Evolutionary conservation across 2,888 invertebrate species (phyloP).

Genomic region (Elysia crispata): DNA sequence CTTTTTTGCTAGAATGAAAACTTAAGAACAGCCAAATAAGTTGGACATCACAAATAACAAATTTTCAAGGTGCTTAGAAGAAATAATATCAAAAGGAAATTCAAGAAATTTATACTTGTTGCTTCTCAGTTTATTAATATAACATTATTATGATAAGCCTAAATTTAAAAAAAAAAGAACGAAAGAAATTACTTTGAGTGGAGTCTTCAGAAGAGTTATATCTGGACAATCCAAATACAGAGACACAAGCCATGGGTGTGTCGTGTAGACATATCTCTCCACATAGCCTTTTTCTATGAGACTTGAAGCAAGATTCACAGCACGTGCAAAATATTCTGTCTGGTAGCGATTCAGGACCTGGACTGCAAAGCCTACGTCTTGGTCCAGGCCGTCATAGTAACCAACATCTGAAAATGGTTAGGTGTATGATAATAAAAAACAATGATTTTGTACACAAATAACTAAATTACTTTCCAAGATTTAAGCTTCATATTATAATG

Average conservation of each 20-base stretch:
- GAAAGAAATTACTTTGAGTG: slow-evolving; percentile 66
- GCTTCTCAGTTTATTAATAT: too few relatives aligned
- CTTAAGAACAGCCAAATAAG: too few relatives aligned
- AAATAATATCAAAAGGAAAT: too few relatives aligned
- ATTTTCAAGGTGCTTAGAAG: too few relatives aligned
- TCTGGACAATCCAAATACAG: slow-evolving; percentile 69
- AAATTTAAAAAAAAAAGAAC: too few relatives aligned
- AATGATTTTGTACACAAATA: not conserved
- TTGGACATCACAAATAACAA: too few relatives aligned
- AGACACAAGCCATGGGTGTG: slow-evolving; percentile 74
- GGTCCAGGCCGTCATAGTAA: slow-evolving; percentile 68
- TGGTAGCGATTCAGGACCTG: slow-evolving; percentile 73
- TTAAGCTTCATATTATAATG: too few relatives aligned
- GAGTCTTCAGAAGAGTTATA: slow-evolving; percentile 59
- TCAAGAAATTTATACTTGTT: too few relatives aligned
- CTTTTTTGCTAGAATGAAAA: too few relatives aligned
- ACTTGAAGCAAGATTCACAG: slow-evolving; percentile 58
- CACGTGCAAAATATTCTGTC: slow-evolving; percentile 69
- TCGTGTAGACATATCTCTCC: slow-evolving; percentile 72
- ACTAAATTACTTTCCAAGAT: too few relatives aligned
- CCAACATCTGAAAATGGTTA: slow-evolving; percentile 70
- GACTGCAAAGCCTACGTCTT: slow-evolving; percentile 66
- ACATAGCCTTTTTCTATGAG: slow-evolving; percentile 60
- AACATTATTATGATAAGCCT: too few relatives aligned
- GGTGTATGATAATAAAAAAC: not conserved